phyloP scores from a whole-genome alignment of 2,113 vertebrate species.

The Vimba vimba region DNA sequence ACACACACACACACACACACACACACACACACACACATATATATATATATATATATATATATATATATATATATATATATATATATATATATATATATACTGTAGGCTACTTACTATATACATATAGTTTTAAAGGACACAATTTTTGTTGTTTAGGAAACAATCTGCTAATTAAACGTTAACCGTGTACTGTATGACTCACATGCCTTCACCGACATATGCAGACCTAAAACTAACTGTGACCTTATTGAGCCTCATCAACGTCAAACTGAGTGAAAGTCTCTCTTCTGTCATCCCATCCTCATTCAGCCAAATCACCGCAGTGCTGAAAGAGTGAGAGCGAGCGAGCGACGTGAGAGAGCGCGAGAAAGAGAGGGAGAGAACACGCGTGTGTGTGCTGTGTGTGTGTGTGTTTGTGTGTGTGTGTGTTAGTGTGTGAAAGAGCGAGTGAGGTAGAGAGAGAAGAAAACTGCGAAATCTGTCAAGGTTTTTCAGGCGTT shows the following conservation, averaged over 20 bases:
- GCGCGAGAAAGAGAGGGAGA: slow-evolving; percentile 20
- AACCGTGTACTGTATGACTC: slow-evolving; percentile 20
- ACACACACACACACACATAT: no score
- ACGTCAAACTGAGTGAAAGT: slow-evolving; percentile 31
- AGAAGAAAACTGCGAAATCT: slow-evolving; percentile 62
- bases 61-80: no score
- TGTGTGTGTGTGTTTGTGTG: neutral
- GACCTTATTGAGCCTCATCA: slow-evolving; percentile 51
- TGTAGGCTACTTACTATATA: no score
- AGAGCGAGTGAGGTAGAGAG: slow-evolving; percentile 41
- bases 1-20: no score
- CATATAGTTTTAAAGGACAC: neutral
- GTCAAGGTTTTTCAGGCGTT: slow-evolving; percentile 61
- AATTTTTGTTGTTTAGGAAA: neutral
- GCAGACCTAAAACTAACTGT: slow-evolving; percentile 22
- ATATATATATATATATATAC: no score
- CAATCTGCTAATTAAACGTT: slow-evolving; percentile 10
- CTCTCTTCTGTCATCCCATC: slow-evolving; percentile 25
- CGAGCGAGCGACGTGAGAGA: slow-evolving; percentile 25
- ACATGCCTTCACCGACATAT: slow-evolving; percentile 9
- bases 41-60: no score
- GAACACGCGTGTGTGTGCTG: slow-evolving; percentile 32
- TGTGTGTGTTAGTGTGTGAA: slow-evolving; percentile 9
- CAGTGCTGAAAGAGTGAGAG: slow-evolving; percentile 69
- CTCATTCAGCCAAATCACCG: slow-evolving; percentile 74